A percentile compares a stretch with the other conserved stretches of the same genome.
phyloP scores from a whole-genome alignment of 2,888 invertebrate genomes.

The Gymnoscelis rufifasciata region DNA sequence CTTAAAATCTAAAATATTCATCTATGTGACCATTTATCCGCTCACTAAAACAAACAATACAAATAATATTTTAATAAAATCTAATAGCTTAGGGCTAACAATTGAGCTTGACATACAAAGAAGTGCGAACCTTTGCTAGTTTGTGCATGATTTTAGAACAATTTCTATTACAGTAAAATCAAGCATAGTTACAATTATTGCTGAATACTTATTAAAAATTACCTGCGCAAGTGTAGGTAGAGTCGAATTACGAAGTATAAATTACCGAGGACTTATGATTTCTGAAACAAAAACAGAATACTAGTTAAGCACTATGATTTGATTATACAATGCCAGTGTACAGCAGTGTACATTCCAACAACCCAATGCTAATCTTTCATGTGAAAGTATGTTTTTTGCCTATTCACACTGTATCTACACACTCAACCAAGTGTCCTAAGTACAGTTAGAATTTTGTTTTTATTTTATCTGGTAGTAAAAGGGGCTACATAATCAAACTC shows the following conservation, averaged over 20 bases:
- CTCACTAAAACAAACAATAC: constrained; percentile 59
- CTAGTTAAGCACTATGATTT: not conserved
- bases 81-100: constrained; percentile 30
- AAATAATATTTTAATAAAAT: constrained; percentile 25
- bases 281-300: constrained; percentile 48
- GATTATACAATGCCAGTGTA: too few species aligned
- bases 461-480: too few species aligned
- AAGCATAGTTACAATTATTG: constrained; percentile 33
- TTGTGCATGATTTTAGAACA: constrained; percentile 28
- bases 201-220: constrained; percentile 36
- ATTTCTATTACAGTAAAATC: constrained; percentile 28
- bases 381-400: too few species aligned
- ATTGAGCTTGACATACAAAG: constrained; percentile 29
- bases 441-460: too few species aligned
- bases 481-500: too few species aligned
- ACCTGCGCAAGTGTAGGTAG: constrained; percentile 60
- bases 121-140: constrained; percentile 28
- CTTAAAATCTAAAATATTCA: constrained; percentile 69
- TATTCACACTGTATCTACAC: too few species aligned
- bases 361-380: too few species aligned
- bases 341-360: too few species aligned
- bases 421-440: too few species aligned
- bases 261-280: constrained; percentile 64
- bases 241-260: constrained; percentile 50
- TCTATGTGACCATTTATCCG: constrained; percentile 65